Base-by-base conservation (phyloP, 2,113 vertebrate genomes). In the Sturnus vulgaris region DNA sequence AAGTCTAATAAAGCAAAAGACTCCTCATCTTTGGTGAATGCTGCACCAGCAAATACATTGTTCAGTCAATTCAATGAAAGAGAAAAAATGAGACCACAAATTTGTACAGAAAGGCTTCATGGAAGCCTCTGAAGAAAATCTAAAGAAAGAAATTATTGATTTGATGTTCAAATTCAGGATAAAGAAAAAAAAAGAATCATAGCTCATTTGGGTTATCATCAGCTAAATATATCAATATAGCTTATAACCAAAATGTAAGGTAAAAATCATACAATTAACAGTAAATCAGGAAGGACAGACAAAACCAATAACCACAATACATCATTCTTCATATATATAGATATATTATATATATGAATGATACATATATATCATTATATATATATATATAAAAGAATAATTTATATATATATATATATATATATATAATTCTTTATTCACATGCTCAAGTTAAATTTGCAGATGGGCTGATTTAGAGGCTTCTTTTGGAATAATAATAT, bases 1-100 rank as follows among this genome's bases (percentile, higher is more conserved):
- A 95, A 91, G 72, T 84, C 69, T 84, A 93, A 93, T 95, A 86
- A 89, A 82, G 79, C 76, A 75, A 88, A 60, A 82, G 50, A 91
- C 42, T 31, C 65, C n/a, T 92, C 88, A 82, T 66, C 88, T 64
- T 80, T 3, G 7, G 39, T 59, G 53, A 95, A 69, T 75, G 91
- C 72, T 93, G 91, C 82, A 79, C 84, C 90, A 81, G 82, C 76
- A 81, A 90, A 79, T 39, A 57, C 35, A 79, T 76, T 82, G 88
- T 90, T 89, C 88, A 81, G 78, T 47, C 78, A 92, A 56, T 53
- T 82, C 75, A 91, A 72, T 46, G 79, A 65, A 79, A 83, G 11
- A 87, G 30, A 46, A 75, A 80, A 94, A 79, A 2, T 4, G 47
- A 81, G 56, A 83, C 42, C 39, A 75, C 49, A 75, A 28, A 88